phyloP scores from a whole-genome alignment of 2,888 invertebrate species.

The Chironomus tentans region DNA sequence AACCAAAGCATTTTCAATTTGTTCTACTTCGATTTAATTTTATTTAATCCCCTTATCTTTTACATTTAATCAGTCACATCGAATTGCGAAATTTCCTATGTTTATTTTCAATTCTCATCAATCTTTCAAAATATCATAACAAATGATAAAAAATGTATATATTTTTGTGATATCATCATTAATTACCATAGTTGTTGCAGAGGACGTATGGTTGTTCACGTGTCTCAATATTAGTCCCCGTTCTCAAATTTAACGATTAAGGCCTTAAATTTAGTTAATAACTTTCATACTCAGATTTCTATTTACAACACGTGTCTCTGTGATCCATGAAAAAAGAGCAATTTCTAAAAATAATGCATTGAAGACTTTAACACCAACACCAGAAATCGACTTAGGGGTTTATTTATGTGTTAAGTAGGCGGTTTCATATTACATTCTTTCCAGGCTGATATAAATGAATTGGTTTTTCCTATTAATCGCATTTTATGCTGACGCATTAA shows the following conservation, averaged over 20 bases:
- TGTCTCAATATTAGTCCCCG: slow-evolving; percentile 11
- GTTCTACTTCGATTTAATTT: background rate
- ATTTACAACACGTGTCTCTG: slow-evolving; percentile 22
- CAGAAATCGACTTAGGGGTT: slow-evolving; percentile 8
- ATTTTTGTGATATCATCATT: slow-evolving; percentile 27
- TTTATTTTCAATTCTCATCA: slow-evolving; percentile 24
- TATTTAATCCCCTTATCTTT: slow-evolving; percentile 15
- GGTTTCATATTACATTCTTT: slow-evolving; percentile 18
- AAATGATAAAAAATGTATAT: slow-evolving; percentile 21
- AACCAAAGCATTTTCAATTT: no score
- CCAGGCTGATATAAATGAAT: slow-evolving; percentile 19
- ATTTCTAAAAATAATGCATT: background rate
- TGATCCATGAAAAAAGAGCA: slow-evolving; percentile 17
- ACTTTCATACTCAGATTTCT: slow-evolving; percentile 22
- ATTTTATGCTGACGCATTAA: slow-evolving; percentile 26
- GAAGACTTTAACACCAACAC: slow-evolving; percentile 16
- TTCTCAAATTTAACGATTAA: slow-evolving; percentile 2
- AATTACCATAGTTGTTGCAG: slow-evolving; percentile 22
- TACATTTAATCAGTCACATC: slow-evolving; percentile 13
- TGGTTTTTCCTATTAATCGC: slow-evolving; percentile 16
- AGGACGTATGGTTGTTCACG: slow-evolving; percentile 11
- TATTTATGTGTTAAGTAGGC: slow-evolving; percentile 26
- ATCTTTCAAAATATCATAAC: slow-evolving; percentile 25
- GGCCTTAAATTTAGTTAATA: slow-evolving; percentile 15
- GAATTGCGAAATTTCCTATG: slow-evolving; percentile 19